Percentiles rank a stretch among this genome's conserved stretches.
Evolutionary conservation across 1,140 invertebrate species (phyloP).

Genomic region (Drosophila takahashii): DNA sequence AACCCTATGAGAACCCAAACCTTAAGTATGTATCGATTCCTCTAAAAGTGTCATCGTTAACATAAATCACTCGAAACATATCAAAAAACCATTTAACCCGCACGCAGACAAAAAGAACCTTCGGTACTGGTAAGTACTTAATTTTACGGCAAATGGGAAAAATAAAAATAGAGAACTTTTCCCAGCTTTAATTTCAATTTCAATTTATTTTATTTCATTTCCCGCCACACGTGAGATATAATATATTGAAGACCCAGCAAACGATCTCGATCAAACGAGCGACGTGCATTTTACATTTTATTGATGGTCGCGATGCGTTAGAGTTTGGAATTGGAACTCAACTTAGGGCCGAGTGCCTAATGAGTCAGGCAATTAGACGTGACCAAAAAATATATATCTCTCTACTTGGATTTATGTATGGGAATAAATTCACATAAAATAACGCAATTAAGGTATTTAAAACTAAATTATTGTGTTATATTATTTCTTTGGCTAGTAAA

Average conservation of each 20-base stretch:
- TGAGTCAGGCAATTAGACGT: conserved; percentile 48
- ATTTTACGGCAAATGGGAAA: conserved; percentile 59
- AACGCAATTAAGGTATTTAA: no score
- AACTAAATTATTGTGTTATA: no score
- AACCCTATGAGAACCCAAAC: conserved; percentile 21
- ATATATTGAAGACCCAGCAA: conserved; percentile 26
- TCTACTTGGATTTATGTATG: conserved; percentile 13
- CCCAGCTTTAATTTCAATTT: conserved; percentile 57
- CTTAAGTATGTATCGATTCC: conserved; percentile 26
- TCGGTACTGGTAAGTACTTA: conserved; percentile 53
- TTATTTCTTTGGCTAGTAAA: no score
- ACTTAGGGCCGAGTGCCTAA: conserved; percentile 30
- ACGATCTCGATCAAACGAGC: conserved; percentile 39
- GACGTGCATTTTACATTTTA: conserved; percentile 73
- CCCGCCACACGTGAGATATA: conserved; percentile 59
- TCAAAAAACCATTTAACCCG: conserved; percentile 52
- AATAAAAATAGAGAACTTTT: conserved; percentile 49
- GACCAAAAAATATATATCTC: conserved; percentile 25
- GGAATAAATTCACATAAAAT: background rate
- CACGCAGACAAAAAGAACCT: conserved; percentile 25
- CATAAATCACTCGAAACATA: conserved; percentile 68
- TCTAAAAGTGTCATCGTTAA: conserved; percentile 50
- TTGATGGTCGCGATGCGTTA: conserved; percentile 12
- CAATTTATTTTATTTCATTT: conserved; percentile 58
- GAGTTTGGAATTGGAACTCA: conserved; percentile 43